Conservation (phyloP, 2,888 invertebrate species). For the Rhingia campestris region DNA sequence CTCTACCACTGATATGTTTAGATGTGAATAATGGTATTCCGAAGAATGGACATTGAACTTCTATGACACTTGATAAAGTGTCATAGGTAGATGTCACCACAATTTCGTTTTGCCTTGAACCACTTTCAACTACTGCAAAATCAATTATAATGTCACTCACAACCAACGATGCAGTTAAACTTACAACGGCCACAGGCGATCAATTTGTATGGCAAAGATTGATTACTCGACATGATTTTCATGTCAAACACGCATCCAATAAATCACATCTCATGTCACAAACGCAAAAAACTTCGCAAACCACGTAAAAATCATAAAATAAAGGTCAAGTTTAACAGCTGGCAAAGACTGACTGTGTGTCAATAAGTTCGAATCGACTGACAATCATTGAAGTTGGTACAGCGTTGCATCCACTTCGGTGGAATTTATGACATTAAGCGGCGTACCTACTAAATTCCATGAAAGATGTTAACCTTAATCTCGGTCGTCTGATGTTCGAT, state of each 20-base stretch:
- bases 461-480: conserved; percentile 63
- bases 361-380: conserved; percentile 36
- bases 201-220: not conserved
- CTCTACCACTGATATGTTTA: too few species aligned
- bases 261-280: conserved; percentile 33
- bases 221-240: conserved; percentile 23
- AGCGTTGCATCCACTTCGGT: conserved; percentile 1
- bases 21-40: too few species aligned
- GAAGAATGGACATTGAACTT: too few species aligned
- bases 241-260: conserved; percentile 28
- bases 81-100: not conserved
- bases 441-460: conserved; percentile 6
- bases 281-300: not conserved
- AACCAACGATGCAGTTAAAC: conserved; percentile 6
- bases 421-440: conserved; percentile 21
- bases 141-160: conserved; percentile 15
- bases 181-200: not conserved
- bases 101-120: conserved; percentile 4
- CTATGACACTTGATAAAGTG: not conserved
- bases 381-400: conserved; percentile 12
- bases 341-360: conserved; percentile 42
- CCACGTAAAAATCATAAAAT: not conserved
- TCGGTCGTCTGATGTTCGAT: conserved; percentile 56
- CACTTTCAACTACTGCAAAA: not conserved
- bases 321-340: conserved; percentile 69